Evolutionary conservation across 2,797 vertebrate species (phyloP).

Genomic region (Hyperoplus lanceolatus): DNA sequence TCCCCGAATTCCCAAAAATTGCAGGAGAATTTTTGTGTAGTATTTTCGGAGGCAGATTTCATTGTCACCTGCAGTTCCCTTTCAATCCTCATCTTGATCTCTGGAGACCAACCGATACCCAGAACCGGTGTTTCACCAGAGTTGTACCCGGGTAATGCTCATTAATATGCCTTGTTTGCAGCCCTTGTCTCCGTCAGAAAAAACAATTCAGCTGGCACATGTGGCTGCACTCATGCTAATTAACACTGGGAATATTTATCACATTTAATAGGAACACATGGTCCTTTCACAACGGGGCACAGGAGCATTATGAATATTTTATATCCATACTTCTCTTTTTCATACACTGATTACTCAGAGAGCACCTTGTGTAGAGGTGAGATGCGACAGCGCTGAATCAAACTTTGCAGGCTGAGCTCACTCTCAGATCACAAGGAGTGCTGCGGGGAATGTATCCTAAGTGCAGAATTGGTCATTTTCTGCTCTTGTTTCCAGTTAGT

Average conservation of each 20-base stretch:
- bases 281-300: slow-evolving; percentile 65
- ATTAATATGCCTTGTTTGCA: slow-evolving; percentile 77
- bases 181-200: slow-evolving; percentile 63
- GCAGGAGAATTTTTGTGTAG: not conserved
- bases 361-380: slow-evolving; percentile 75
- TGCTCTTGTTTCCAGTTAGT: slow-evolving; percentile 11
- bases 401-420: slow-evolving; percentile 49
- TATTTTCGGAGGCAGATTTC: not conserved
- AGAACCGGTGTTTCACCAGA: slow-evolving; percentile 37
- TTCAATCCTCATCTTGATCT: slow-evolving; percentile 35
- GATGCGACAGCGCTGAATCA: slow-evolving; percentile 42
- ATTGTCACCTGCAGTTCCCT: slow-evolving; percentile 30
- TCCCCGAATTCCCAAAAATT: not conserved
- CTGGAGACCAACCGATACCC: slow-evolving; percentile 32
- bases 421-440: not conserved
- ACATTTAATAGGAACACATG: slow-evolving; percentile 77
- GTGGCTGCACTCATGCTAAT: slow-evolving; percentile 78
- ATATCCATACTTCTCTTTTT: slow-evolving; percentile 44
- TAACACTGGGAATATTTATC: slow-evolving; percentile 79
- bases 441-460: not conserved
- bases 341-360: slow-evolving; percentile 41
- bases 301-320: slow-evolving; percentile 69
- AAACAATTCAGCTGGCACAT: slow-evolving; percentile 76
- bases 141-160: slow-evolving; percentile 52
- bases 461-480: slow-evolving; percentile 2